Evolutionary conservation across 2,113 vertebrate genomes (phyloP), one percentile per base, ranked within the genome.

Genomic region (Erpornis zantholeuca): DNA sequence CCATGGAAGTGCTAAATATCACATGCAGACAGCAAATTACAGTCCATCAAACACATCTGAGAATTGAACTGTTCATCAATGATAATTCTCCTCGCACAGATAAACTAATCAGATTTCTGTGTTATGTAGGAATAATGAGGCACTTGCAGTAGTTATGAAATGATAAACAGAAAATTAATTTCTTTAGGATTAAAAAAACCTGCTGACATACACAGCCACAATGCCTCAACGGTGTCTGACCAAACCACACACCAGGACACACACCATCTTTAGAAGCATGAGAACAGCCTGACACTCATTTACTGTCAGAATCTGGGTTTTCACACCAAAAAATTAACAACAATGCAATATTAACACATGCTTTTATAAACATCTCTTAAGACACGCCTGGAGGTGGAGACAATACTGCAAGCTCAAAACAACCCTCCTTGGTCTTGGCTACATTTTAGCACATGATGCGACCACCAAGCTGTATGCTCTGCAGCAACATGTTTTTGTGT

Each of bases 361-460:
- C 18, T 83, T 86, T 65, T 45, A 52, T 12, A 66, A 28, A 12
- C 25, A 53, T 10, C 2, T 88, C 33, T 64, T n/a, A 80, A 83
- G 38, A 73, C 16, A 9, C 11, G 16, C 24, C 27, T 69, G 50
- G 66, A 83, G 27, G 20, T 1, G 5, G 68, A 80, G 20, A 81
- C 45, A 77, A 42, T 8, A 65, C 8, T 21, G 15, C 45, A 13
- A 0, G 6, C 21, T 81, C 50, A 53, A 64, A 82, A 52, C 56
- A 72, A 24, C 22, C 23, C 15, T 15, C 7, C 0, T 16, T 22
- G 21, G 25, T 36, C 52, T 69, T 71, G 45, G 28, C 63, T 47
- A 31, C 4, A 0, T 47, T 68, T 77, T n/a, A 86, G 68, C 33
- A 60, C 83, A 53, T 23, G 33, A 15, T 14, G n/a, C 0, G 0